Evolutionary conservation across 1,140 invertebrate genomes (phyloP).

Genomic region (Ceratosolen solmsi): DNA sequence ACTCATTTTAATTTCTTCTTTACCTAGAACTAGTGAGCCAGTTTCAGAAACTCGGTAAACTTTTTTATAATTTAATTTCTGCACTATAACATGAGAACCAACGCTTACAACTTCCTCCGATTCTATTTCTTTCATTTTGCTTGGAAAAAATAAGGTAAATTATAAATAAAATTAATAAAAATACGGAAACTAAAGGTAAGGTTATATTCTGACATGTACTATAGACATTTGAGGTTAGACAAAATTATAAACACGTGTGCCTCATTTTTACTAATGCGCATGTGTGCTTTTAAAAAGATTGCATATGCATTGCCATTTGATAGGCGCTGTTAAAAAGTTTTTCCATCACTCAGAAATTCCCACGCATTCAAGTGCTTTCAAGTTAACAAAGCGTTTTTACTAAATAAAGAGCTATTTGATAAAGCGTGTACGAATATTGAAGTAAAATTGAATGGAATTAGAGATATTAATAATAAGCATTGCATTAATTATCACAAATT

Average conservation of each 20-base stretch:
- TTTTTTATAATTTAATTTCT: constrained; percentile 84
- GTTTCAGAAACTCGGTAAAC: constrained; percentile 80
- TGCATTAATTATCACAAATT: too few relatives aligned
- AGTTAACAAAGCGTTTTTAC: too few relatives aligned
- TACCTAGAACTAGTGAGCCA: constrained; percentile 79
- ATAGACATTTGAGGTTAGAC: not conserved
- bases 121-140: constrained; percentile 51
- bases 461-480: too few relatives aligned
- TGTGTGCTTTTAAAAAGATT: too few relatives aligned
- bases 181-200: not conserved
- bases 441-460: too few relatives aligned
- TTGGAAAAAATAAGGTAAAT: not conserved
- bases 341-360: not conserved
- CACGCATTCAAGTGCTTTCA: too few relatives aligned
- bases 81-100: constrained; percentile 83
- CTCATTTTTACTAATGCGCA: not conserved
- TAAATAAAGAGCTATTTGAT: too few relatives aligned
- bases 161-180: constrained; percentile 2
- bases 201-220: not conserved
- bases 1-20: constrained; percentile 81
- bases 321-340: not conserved
- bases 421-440: too few relatives aligned
- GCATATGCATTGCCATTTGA: not conserved
- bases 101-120: constrained; percentile 71
- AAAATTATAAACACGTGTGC: not conserved